Base-by-base conservation (phyloP, 2,113 vertebrate genomes). In the Hydrochoerus hydrochaeris region DNA sequence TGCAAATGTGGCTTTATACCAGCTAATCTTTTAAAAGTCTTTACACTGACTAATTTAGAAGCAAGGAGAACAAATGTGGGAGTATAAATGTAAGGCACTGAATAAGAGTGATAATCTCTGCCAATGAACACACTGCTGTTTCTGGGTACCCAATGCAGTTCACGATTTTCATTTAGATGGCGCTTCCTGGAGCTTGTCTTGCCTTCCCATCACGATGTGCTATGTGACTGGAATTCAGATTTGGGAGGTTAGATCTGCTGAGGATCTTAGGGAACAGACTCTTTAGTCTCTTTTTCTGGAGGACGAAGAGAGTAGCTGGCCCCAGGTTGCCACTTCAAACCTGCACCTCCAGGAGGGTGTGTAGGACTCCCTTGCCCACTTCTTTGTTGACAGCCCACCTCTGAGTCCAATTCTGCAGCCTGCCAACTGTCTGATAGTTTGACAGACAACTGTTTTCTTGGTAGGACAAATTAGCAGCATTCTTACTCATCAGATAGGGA, bases 11-110 rank as follows among this genome's bases (percentile, higher is more conserved):
- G 85, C 94, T 98, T 97, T 85, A 90, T 97, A 95, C 62, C 92
- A 97, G 96, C 95, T 95, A 97, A 98, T 98, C 97, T 97, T 97
- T 97, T 96, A 90, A 94, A 98, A 97, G 97, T 94, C 97, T 97
- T 97, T 94, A 86, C 88, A 86, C 96, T 60, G 97, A 97, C 97
- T 95, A 95, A 98, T 98, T 98, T 98, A 98, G 98, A 98, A 98
- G 85, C 87, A 96, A 80, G 90, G 88, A 94, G 98, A 97, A 98
- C 97, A 97, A 97, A 96, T 95, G 97, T 98, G 97, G 98, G 98
- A 97, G 97, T 96, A 91, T 88, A 96, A 97, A 95, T 96, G 96
- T 58, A 90, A 95, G 97, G 88, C 94, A 63, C 82, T 92, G 95
- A 97, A 87, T 91, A 91, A 91, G 92, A 94, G 90, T 46, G 91